Base-by-base conservation (phyloP, 1,140 invertebrate species). In the Drosophila lacertosa region DNA sequence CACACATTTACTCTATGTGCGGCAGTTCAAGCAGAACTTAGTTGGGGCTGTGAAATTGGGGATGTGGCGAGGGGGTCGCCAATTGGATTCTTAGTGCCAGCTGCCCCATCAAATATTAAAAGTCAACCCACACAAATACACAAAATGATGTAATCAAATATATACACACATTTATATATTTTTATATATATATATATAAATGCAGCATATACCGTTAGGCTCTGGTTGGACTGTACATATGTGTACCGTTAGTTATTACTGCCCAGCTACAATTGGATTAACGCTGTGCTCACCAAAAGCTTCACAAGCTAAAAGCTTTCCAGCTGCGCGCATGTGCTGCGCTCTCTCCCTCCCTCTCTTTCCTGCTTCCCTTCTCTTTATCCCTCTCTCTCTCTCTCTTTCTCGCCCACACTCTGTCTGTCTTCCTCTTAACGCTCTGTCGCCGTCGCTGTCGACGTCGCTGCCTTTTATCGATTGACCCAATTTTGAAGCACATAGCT, bases 391-490 rank as follows among this genome's bases (percentile, higher is more conserved):
- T n/a, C n/a, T n/a, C n/a, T n/a, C n/a, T n/a, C n/a, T n/a, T n/a
- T n/a, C n/a, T n/a, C n/a, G n/a, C n/a, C n/a, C n/a, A n/a, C n/a
- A n/a, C n/a, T n/a, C n/a, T n/a, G n/a, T n/a, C n/a, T n/a, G n/a
- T n/a, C n/a, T n/a, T n/a, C n/a, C n/a, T n/a, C n/a, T n/a, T n/a
- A n/a, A n/a, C n/a, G n/a, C n/a, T n/a, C 5, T 39, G 47, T 47
- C 24, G 13, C 2, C 10, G 26, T 37, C 40, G 42, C 24, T 44
- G n/a, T 20, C 35, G 58, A 29, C 60, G 20, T 50, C 53, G 65
- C 54, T 54, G 74, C 74, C 68, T 63, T 86, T 86, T 86, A 86
- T 86, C 81, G 81, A 86, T 86, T 86, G 81, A 86, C 81, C 81
- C 54, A 86, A 88, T 86, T 86, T 51, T 39, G n/a, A 35, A 58